Percentiles rank a stretch among this genome's conserved stretches.
These are phyloP conservation scores for Ferdinandea cuprea DNA, from an alignment of 2,888 invertebrate species.

Conservation along the genomic window DNA sequence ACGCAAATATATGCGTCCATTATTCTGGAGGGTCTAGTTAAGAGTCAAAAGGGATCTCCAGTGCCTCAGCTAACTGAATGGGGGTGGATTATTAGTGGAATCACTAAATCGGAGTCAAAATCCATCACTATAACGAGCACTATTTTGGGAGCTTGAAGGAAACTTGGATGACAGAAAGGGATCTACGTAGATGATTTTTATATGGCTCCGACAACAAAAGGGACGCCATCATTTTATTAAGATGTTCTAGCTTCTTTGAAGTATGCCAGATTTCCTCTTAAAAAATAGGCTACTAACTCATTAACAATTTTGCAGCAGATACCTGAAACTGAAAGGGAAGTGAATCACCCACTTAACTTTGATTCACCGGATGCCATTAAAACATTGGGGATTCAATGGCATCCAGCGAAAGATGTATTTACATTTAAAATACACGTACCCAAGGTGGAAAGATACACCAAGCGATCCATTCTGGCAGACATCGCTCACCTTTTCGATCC, in stretches of 20 bases:
- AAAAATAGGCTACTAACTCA: conserved; percentile 43
- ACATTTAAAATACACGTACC: conserved; percentile 30
- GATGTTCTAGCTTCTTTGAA: conserved; percentile 6
- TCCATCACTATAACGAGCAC: conserved; percentile 12
- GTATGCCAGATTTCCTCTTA: conserved; percentile 27
- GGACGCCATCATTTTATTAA: conserved; percentile 13
- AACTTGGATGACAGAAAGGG: conserved; percentile 16
- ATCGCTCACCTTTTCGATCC: conserved; percentile 50
- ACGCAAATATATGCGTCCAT: conserved; percentile 30
- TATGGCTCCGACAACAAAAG: conserved; percentile 32
- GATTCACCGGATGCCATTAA: conserved; percentile 33
- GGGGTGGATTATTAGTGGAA: conserved; percentile 24
- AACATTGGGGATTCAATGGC: conserved; percentile 56
- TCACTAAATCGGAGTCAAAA: not conserved
- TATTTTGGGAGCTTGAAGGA: conserved; percentile 25
- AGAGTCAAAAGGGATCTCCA: conserved; percentile 2
- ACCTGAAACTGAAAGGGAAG: conserved; percentile 37
- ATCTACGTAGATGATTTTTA: conserved; percentile 30
- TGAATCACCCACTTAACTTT: conserved; percentile 26
- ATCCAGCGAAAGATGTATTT: conserved; percentile 46
- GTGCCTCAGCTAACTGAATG: conserved; percentile 29
- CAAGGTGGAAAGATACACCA: not conserved
- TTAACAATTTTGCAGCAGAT: conserved; percentile 12
- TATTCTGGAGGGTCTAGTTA: conserved; percentile 26
- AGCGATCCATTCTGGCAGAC: conserved; percentile 30